A percentile compares a stretch with the other conserved stretches of the same genome.
These are phyloP conservation scores for Tetheella fluctuosa DNA, from an alignment of 2,888 invertebrate genomes.

Conservation along the genomic window DNA sequence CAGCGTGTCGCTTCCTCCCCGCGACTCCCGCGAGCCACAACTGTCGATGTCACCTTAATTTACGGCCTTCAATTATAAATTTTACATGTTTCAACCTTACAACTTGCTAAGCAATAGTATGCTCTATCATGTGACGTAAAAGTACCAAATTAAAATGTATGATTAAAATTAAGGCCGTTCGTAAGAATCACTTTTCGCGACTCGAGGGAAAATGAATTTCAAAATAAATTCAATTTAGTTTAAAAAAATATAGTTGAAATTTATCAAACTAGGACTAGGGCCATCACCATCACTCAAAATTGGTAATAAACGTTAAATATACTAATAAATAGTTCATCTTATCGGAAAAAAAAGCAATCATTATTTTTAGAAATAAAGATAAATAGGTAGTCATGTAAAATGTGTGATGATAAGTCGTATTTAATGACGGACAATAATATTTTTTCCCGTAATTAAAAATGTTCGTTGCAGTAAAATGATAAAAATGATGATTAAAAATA, in stretches of 20 bases:
- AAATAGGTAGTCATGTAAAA: conserved; percentile 48
- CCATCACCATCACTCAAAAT: background rate
- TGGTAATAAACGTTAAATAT: background rate
- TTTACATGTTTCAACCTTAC: conserved; percentile 63
- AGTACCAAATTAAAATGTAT: conserved; percentile 21
- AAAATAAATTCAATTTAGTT: conserved; percentile 23
- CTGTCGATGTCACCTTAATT: conserved; percentile 85
- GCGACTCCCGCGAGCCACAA: conserved; percentile 73
- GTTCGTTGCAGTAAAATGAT: conserved; percentile 64
- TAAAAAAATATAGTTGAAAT: background rate
- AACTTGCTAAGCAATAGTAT: conserved; percentile 25
- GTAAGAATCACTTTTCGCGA: conserved; percentile 18
- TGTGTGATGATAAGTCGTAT: conserved; percentile 52
- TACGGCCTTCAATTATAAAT: conserved; percentile 84
- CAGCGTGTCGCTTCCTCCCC: conserved; percentile 46
- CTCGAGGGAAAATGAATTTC: conserved; percentile 34
- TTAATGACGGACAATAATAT: conserved; percentile 61
- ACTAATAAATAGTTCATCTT: background rate
- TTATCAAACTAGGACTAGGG: background rate
- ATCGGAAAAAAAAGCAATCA: conserved; percentile 22
- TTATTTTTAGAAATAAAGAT: conserved; percentile 56
- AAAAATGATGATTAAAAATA: conserved; percentile 65
- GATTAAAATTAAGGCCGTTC: conserved; percentile 13
- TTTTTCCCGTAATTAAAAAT: conserved; percentile 76
- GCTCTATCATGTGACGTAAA: conserved; percentile 30